These are phyloP conservation scores for Bacillus rossius DNA, from an alignment of 1,140 invertebrate genomes.

Conservation along the genomic window DNA sequence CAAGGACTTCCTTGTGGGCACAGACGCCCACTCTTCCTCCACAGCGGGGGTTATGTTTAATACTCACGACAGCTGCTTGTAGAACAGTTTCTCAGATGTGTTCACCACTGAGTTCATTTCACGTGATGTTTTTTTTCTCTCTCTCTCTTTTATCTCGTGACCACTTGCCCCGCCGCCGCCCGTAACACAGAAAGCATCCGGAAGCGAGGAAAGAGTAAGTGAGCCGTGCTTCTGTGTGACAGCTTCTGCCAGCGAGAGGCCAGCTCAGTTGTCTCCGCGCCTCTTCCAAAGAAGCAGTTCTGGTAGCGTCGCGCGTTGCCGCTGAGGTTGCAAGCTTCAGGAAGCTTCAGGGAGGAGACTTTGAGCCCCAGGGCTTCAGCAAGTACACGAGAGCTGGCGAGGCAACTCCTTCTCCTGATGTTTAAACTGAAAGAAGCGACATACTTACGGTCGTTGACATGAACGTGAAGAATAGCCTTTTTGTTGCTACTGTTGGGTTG, in stretches of 20 bases:
- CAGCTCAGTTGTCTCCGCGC: background rate
- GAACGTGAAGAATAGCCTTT: too few species aligned
- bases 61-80: too few species aligned
- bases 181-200: conserved; percentile 18
- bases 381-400: too few species aligned
- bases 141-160: background rate
- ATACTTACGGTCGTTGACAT: too few species aligned
- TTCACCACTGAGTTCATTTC: too few species aligned
- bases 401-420: too few species aligned
- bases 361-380: background rate
- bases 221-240: background rate
- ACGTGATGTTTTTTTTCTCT: conserved; percentile 11
- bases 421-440: too few species aligned
- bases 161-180: conserved; percentile 9
- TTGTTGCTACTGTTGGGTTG: too few species aligned
- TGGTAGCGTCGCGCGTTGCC: background rate
- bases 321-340: background rate
- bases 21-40: too few species aligned
- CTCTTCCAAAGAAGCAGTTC: background rate
- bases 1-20: too few species aligned
- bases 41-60: too few species aligned
- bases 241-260: conserved; percentile 11
- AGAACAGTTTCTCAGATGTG: too few species aligned
- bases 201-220: conserved; percentile 17
- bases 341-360: background rate